Evolutionary conservation across 2,113 vertebrate genomes (phyloP).

Genomic region (Aleadryas rufinucha): DNA sequence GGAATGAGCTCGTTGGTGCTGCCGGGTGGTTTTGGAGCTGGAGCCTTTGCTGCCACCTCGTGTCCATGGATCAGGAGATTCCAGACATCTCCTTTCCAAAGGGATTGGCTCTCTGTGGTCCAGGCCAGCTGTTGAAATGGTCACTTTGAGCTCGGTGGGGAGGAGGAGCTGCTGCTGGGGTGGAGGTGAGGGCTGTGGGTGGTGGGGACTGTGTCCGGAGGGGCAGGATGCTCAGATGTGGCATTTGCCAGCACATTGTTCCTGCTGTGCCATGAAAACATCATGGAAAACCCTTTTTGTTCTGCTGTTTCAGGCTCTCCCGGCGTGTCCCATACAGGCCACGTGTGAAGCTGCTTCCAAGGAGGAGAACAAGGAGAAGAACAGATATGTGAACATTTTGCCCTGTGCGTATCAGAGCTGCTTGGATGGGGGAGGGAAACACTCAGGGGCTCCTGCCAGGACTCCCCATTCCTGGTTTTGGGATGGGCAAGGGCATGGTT

Average conservation of each 20-base stretch:
- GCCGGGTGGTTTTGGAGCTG: neutral
- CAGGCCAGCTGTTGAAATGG: neutral
- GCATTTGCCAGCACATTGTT: rapidly evolving
- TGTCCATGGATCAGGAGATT: neutral
- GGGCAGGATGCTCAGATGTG: neutral
- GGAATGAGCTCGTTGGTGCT: neutral
- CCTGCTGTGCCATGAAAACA: rapidly evolving
- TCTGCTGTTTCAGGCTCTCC: conserved; percentile 80
- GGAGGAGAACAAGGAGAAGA: conserved; percentile 99
- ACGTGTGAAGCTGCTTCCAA: conserved; percentile 96
- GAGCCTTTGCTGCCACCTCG: conserved; percentile 67
- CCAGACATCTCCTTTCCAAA: neutral
- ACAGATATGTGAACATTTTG: conserved; percentile 97
- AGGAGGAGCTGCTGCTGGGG: neutral
- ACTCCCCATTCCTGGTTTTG: neutral
- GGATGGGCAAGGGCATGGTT: rapidly evolving
- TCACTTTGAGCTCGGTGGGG: neutral
- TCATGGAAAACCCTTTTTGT: neutral
- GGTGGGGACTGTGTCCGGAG: rapidly evolving
- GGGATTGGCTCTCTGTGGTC: neutral
- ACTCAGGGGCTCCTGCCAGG: neutral
- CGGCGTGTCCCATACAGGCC: conserved; percentile 94
- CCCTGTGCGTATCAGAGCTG: conserved; percentile 80
- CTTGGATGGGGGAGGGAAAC: rapidly evolving
- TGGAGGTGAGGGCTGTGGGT: neutral